These are phyloP conservation scores for Erebia epiphron DNA, from an alignment of 2,888 invertebrate genomes.

Conservation along the genomic window DNA sequence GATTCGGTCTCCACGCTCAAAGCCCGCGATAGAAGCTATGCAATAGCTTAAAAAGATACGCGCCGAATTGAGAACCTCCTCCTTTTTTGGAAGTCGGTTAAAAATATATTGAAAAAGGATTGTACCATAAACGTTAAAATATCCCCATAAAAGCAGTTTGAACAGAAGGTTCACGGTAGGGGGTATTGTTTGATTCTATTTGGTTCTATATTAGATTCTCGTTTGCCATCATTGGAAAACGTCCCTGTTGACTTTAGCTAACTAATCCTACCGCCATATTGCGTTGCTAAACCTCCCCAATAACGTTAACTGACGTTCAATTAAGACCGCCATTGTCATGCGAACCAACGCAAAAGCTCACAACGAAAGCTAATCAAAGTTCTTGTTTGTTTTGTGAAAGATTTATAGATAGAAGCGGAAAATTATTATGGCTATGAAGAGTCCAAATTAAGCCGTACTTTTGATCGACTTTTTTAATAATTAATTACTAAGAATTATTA, in stretches of 20 bases:
- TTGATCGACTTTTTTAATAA: too few species aligned
- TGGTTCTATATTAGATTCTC: background rate
- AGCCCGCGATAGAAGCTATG: too few species aligned
- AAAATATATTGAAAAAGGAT: too few species aligned
- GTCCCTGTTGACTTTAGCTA: conserved; percentile 3
- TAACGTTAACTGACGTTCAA: conserved; percentile 56
- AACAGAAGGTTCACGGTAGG: background rate
- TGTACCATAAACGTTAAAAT: too few species aligned
- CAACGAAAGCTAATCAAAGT: conserved; percentile 32
- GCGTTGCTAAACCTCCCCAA: conserved; percentile 37
- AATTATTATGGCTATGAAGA: background rate
- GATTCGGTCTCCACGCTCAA: too few species aligned
- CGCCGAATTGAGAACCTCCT: too few species aligned
- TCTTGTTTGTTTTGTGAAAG: conserved; percentile 15
- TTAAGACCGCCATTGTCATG: conserved; percentile 55
- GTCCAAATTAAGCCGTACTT: background rate
- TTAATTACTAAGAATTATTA: too few species aligned
- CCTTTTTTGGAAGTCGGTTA: too few species aligned
- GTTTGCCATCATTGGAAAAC: background rate
- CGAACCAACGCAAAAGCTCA: conserved; percentile 50
- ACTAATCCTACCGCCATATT: conserved; percentile 15
- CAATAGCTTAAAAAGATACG: too few species aligned
- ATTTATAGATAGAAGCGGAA: background rate
- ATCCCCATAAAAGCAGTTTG: too few species aligned
- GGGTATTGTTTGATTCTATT: background rate